phyloP scores from a whole-genome alignment of 2,113 vertebrate species.

The Trachemys scripta region DNA sequence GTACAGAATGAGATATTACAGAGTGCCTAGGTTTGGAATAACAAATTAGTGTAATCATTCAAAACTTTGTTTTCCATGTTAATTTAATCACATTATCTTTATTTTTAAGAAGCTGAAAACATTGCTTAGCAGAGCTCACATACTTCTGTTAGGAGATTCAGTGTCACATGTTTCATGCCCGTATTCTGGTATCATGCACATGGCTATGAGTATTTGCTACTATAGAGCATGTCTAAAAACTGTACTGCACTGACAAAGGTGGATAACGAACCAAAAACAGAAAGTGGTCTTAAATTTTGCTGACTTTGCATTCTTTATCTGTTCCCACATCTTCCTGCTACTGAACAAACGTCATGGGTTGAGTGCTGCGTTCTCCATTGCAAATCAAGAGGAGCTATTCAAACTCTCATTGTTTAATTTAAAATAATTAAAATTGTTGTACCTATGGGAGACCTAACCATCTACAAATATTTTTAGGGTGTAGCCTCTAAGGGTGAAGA shows the following conservation, averaged over 20 bases:
- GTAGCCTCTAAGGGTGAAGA: not conserved
- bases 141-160: not conserved
- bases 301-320: not conserved
- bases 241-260: not conserved
- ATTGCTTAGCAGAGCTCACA: not conserved
- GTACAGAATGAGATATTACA: not conserved
- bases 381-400: not conserved
- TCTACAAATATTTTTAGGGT: not conserved
- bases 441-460: not conserved
- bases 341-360: not conserved
- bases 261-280: not conserved
- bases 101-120: not conserved
- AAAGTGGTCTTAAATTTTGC: not conserved
- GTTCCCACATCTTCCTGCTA: not conserved
- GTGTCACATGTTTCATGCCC: not conserved
- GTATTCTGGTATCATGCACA: not conserved
- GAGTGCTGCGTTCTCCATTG: not conserved
- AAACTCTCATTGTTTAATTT: not conserved
- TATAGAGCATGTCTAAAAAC: rapidly evolving
- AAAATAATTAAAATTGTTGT: not conserved
- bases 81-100: slow-evolving; percentile 2
- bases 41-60: slow-evolving; percentile 19
- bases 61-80: not conserved
- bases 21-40: not conserved
- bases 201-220: not conserved